phyloP scores from a whole-genome alignment of 2,888 invertebrate genomes.

The Acrocyrtus sp. region DNA sequence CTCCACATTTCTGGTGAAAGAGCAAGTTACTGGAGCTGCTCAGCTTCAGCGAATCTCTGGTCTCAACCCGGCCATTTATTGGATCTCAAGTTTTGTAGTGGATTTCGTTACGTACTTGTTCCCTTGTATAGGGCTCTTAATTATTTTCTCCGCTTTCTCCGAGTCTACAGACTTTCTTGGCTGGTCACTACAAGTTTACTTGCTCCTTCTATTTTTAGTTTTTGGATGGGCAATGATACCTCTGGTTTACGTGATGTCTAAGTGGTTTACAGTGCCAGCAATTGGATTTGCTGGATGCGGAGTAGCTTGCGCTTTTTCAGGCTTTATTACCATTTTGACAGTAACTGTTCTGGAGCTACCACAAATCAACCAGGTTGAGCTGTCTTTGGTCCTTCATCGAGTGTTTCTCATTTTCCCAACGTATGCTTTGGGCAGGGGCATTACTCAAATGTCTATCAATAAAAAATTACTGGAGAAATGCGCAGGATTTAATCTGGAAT shows the following conservation, averaged over 20 bases:
- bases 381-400: constrained; percentile 73
- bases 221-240: constrained; percentile 44
- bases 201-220: constrained; percentile 71
- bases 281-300: constrained; percentile 47
- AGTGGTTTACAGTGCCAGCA: constrained; percentile 35
- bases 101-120: constrained; percentile 75
- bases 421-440: constrained; percentile 71
- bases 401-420: constrained; percentile 79
- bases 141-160: constrained; percentile 68
- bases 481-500: constrained; percentile 53
- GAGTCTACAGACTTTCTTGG: constrained; percentile 54
- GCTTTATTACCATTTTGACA: constrained; percentile 77
- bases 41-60: constrained; percentile 79
- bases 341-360: constrained; percentile 76
- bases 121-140: constrained; percentile 71
- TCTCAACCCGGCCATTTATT: constrained; percentile 74
- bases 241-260: constrained; percentile 38
- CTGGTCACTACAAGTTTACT: constrained; percentile 46
- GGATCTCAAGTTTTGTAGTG: constrained; percentile 76
- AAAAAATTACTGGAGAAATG: constrained; percentile 50
- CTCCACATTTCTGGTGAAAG: constrained; percentile 71
- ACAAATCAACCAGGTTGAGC: constrained; percentile 71
- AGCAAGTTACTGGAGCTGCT: constrained; percentile 76
- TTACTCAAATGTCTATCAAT: constrained; percentile 59
- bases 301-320: constrained; percentile 65